phyloP scores from a whole-genome alignment of 2,113 vertebrate genomes.

The Crotalus helleri region DNA sequence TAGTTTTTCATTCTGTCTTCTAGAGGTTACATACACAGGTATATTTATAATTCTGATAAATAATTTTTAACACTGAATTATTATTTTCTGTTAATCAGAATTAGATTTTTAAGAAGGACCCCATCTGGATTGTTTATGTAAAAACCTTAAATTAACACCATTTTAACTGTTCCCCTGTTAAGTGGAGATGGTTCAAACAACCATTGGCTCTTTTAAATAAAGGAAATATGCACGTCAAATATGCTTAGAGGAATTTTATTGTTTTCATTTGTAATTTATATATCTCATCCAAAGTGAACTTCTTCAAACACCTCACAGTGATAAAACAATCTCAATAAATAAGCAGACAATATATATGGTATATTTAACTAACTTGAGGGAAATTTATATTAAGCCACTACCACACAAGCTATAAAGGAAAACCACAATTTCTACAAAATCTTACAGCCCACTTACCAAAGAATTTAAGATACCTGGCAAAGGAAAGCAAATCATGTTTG shows the following conservation, averaged over 20 bases:
- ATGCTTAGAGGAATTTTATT: neutral
- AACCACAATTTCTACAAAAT: neutral
- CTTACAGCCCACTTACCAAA: neutral
- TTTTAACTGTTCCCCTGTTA: neutral
- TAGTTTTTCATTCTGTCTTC: neutral
- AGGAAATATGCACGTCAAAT: neutral
- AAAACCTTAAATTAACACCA: neutral
- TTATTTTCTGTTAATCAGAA: neutral
- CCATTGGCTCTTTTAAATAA: neutral
- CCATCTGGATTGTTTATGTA: neutral
- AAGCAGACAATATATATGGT: neutral
- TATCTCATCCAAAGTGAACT: neutral
- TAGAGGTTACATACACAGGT: neutral
- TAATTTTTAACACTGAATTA: neutral
- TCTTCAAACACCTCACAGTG: neutral
- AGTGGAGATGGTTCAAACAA: neutral
- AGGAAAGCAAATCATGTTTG: neutral
- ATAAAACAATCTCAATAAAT: neutral
- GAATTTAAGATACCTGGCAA: neutral
- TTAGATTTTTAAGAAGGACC: neutral
- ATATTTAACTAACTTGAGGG: neutral
- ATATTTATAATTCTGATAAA: neutral
- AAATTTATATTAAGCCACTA: neutral
- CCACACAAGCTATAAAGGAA: no score
- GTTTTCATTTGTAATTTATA: neutral